Percentiles rank a stretch among this genome's conserved stretches.
Evolutionary conservation across 2,888 invertebrate species (phyloP).

Genomic region (Cataglyphis rosenhaueri): DNA sequence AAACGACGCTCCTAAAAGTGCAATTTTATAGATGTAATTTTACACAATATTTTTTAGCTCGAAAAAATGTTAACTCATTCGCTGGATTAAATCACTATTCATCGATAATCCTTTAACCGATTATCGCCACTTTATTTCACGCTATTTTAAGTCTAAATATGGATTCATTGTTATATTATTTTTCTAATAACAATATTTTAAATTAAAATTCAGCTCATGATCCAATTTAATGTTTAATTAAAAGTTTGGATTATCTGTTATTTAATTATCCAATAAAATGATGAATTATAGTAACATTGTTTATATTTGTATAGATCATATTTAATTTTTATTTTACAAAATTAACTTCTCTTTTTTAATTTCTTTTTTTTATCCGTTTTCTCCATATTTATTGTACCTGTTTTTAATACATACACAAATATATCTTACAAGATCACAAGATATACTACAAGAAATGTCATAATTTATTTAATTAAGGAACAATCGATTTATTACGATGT

Average conservation of each 20-base stretch:
- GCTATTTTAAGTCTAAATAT: neutral
- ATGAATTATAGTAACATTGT: neutral
- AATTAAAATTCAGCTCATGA: neutral
- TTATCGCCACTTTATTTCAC: neutral
- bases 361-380: neutral
- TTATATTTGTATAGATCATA: neutral
- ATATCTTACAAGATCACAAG: neutral
- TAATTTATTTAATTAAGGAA: neutral
- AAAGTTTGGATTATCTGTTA: conserved; percentile 13
- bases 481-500: neutral
- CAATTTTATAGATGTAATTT: conserved; percentile 14
- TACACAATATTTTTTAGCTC: neutral
- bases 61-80: neutral
- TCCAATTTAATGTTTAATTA: conserved; percentile 13
- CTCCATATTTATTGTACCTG: neutral
- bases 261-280: neutral
- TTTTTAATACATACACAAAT: neutral
- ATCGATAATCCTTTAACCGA: conserved; percentile 27
- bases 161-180: neutral
- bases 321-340: neutral
- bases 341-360: neutral
- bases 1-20: conserved; percentile 4
- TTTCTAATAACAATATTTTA: neutral
- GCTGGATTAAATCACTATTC: neutral
- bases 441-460: neutral